Base-by-base conservation (phyloP, 2,113 vertebrate species). In the Cinclus mexicanus region DNA sequence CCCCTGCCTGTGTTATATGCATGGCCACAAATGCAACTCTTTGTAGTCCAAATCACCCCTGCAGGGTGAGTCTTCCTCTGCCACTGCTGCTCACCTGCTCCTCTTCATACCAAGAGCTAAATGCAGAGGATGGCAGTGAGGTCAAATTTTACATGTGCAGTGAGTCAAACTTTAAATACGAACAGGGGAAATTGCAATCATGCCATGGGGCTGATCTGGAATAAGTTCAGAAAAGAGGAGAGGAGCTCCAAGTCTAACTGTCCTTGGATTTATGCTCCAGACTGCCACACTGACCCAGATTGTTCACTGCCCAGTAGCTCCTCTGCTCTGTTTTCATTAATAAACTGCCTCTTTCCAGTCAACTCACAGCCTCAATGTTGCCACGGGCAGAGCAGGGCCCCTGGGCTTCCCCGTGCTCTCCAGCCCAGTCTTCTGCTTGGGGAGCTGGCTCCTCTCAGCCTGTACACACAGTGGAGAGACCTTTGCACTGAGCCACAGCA, bases 371-470 rank as follows among this genome's bases (percentile, higher is more conserved):
- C 44, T n/a, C 20, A 9, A 33, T n/a, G 39, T 65, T 55, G 47
- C 63, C 39, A 41, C 1, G 6, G 35, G 71, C 72, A 87, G 49
- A 81, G 44, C 1, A 0, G 26, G 14, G 19, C 14, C 21, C 15
- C 0, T 41, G 56, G n/a, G 44, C 33, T 53, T 47, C 15, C 10
- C n/a, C 0, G 0, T 33, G 44, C 17, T 72, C 50, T 60, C 35
- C 25, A 37, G 52, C 16, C 50, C 46, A 8, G 12, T 4, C 10
- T 37, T 37, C 15, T 21, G 28, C 69, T 16, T 39, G 55, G 41
- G 29, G 23, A 41, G 37, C 23, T 64, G 50, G 60, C 4, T 69
- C 39, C 41, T 70, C 56, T 25, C 61, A 63, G 61, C 49, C 37
- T 25, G 26, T 21, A 23, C 50, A 25, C 1, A 2, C 41, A 4